Percentiles rank a stretch among this genome's conserved stretches.
Conservation (phyloP, 2,113 vertebrate species). For the Spizaetus ornatus region DNA sequence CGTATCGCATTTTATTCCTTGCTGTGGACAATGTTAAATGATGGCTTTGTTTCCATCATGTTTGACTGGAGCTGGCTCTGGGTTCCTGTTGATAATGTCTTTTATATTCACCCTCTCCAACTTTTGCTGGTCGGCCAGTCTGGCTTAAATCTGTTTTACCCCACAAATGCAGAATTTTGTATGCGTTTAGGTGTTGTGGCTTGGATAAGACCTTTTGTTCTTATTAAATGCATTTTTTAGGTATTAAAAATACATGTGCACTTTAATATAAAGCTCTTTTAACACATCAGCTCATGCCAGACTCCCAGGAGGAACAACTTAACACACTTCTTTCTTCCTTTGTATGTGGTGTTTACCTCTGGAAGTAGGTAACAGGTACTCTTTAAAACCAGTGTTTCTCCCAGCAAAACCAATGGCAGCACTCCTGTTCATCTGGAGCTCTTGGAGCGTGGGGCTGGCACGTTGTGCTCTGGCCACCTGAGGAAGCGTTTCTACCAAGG, state of each 20-base stretch:
- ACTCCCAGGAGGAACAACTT: neutral
- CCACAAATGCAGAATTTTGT: neutral
- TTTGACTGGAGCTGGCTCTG: neutral
- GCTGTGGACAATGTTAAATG: neutral
- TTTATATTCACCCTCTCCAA: neutral
- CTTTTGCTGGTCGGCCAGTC: neutral
- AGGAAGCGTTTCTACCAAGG: neutral
- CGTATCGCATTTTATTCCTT: neutral
- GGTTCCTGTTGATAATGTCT: neutral
- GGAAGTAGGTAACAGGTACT: neutral
- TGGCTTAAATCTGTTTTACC: neutral
- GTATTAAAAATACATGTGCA: neutral
- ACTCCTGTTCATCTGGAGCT: neutral
- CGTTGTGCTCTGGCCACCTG: fast-evolving
- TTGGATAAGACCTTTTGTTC: slow-evolving; percentile 20
- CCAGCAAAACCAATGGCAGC: neutral
- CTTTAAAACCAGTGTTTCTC: neutral
- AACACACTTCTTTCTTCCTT: neutral
- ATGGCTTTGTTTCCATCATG: neutral
- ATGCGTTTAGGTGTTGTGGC: neutral
- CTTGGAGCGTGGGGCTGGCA: neutral
- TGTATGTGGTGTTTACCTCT: neutral
- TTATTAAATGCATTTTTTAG: slow-evolving; percentile 15
- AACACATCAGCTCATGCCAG: neutral
- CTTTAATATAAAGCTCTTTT: neutral